Conservation (phyloP, 2,113 vertebrate genomes). For the Channa argus region DNA sequence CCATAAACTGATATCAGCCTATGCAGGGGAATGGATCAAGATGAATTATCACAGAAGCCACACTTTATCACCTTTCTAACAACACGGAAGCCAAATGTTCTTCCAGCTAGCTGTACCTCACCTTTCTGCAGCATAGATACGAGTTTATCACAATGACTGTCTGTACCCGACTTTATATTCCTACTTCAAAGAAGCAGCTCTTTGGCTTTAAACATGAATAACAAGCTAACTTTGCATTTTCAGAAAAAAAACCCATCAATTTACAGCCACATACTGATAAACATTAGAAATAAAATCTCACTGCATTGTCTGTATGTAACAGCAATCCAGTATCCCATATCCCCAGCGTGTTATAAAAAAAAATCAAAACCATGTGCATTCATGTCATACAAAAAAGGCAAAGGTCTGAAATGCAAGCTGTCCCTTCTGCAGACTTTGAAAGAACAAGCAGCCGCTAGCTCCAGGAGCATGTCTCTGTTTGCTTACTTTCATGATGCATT, state of each 20-base stretch:
- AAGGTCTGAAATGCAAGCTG: neutral
- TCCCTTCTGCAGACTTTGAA: neutral
- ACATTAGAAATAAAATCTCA: slow-evolving; percentile 14
- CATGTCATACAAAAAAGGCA: neutral
- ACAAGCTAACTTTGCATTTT: neutral
- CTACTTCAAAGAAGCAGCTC: slow-evolving; percentile 17
- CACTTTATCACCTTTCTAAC: slow-evolving; percentile 9
- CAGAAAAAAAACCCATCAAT: slow-evolving; percentile 3
- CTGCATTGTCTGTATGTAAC: neutral
- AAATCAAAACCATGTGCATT: neutral
- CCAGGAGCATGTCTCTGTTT: slow-evolving; percentile 24
- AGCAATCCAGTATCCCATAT: neutral
- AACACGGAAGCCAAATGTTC: slow-evolving; percentile 9
- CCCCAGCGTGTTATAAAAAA: neutral
- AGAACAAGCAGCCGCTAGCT: neutral
- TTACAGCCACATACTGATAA: neutral
- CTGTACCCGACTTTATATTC: neutral
- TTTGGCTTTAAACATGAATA: neutral
- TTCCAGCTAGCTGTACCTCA: neutral
- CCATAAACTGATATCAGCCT: slow-evolving; percentile 18
- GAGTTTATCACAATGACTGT: neutral
- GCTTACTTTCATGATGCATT: slow-evolving; percentile 16
- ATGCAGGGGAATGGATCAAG: slow-evolving; percentile 21
- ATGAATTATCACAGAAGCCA: slow-evolving; percentile 36
- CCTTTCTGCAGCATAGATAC: neutral